These are phyloP conservation scores for Tauraco erythrolophus DNA, from an alignment of 2,113 vertebrate species.

Conservation along the genomic window DNA sequence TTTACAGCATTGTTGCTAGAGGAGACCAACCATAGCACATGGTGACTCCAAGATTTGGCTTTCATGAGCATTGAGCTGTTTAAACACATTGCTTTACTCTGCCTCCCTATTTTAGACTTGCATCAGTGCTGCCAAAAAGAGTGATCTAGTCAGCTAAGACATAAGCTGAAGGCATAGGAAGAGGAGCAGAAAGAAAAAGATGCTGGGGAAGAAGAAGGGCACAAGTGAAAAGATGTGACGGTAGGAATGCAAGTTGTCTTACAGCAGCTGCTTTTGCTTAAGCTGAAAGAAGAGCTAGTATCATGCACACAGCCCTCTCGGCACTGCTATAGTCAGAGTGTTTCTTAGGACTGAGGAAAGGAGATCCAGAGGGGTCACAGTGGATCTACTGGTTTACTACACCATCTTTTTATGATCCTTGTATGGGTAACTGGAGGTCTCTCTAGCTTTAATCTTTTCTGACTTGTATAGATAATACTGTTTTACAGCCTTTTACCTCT, in stretches of 20 bases:
- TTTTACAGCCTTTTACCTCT: neutral
- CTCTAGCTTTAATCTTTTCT: neutral
- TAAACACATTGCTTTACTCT: neutral
- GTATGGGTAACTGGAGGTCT: neutral
- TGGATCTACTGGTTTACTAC: neutral
- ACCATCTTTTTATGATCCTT: neutral
- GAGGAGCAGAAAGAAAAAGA: neutral
- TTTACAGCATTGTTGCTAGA: neutral
- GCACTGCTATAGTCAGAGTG: neutral
- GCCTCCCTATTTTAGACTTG: neutral
- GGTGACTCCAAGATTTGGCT: neutral
- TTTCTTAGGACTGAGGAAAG: neutral
- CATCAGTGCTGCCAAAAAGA: neutral
- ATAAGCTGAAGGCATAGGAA: neutral
- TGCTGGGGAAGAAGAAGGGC: neutral
- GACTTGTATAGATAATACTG: neutral
- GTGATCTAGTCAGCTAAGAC: neutral
- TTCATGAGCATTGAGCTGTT: neutral
- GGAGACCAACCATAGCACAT: neutral
- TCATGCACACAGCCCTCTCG: neutral
- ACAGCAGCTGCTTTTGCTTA: neutral
- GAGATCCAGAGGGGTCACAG: neutral
- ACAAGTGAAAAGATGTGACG: fast-evolving
- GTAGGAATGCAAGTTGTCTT: neutral
- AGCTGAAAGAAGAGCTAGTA: neutral